Conservation (phyloP, 2,113 vertebrate species). For the Alectura lathami region DNA sequence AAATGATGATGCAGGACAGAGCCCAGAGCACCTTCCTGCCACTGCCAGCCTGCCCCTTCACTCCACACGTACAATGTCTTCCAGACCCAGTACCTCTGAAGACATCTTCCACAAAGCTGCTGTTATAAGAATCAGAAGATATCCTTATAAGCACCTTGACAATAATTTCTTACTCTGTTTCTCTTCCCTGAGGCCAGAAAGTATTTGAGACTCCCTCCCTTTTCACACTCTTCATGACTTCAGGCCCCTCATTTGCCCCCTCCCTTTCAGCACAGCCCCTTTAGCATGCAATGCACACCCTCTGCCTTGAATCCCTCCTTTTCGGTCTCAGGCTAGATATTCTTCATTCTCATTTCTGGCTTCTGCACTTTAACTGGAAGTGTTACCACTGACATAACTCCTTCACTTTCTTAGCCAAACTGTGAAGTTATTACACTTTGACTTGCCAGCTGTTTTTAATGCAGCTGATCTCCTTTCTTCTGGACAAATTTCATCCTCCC, state of each 20-base stretch:
- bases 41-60: not conserved
- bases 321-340: not conserved
- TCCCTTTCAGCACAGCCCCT: not conserved
- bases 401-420: not conserved
- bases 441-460: not conserved
- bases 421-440: not conserved
- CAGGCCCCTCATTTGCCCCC: not conserved
- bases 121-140: not conserved
- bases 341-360: not conserved
- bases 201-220: not conserved
- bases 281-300: fast-evolving
- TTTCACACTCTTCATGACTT: not conserved
- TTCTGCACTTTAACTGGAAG: not conserved
- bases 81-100: not conserved
- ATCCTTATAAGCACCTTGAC: no score
- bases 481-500: not conserved
- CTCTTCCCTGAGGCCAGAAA: not conserved
- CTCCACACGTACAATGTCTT: not conserved
- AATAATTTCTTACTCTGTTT: not conserved
- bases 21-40: not conserved
- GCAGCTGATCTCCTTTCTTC: not conserved
- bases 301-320: not conserved
- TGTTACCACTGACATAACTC: not conserved
- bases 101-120: not conserved
- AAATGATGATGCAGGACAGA: not conserved